Evolutionary conservation across 1,140 invertebrate species (phyloP).

Genomic region (Zaprionus nigranus): DNA sequence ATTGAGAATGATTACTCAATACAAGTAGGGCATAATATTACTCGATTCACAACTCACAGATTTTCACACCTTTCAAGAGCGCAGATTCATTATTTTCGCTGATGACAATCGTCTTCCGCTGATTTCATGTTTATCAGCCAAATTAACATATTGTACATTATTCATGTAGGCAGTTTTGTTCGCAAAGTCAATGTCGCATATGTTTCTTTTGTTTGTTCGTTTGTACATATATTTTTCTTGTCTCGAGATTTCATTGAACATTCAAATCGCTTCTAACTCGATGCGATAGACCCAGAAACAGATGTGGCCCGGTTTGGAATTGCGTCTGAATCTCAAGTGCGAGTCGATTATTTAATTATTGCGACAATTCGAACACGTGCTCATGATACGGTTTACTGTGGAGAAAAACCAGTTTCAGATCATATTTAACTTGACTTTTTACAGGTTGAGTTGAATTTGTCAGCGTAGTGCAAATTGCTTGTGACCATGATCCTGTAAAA

Average conservation of each 20-base stretch:
- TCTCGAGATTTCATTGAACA: conserved; percentile 20
- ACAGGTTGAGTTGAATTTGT: conserved; percentile 1
- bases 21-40: not conserved
- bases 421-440: not conserved
- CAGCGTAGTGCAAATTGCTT: not conserved
- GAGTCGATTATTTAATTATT: conserved; percentile 21
- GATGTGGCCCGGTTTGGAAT: conserved; percentile 26
- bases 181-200: conserved; percentile 33
- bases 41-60: not conserved
- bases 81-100: not conserved
- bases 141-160: conserved; percentile 40
- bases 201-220: conserved; percentile 12
- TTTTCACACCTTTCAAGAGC: conserved; percentile 3
- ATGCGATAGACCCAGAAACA: conserved; percentile 26
- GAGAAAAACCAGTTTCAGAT: conserved; percentile 34
- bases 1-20: not conserved
- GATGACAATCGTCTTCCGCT: conserved; percentile 3
- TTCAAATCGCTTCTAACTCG: conserved; percentile 32
- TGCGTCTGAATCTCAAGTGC: conserved; percentile 9
- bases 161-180: conserved; percentile 31
- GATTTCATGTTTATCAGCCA: not conserved
- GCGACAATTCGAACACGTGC: not conserved
- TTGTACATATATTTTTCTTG: conserved; percentile 13
- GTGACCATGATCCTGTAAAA: conserved; percentile 48
- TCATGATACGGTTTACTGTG: conserved; percentile 8